Evolutionary conservation across 2,113 vertebrate genomes (phyloP), one percentile per base, ranked within the genome.

Genomic region (Nicator chloris): DNA sequence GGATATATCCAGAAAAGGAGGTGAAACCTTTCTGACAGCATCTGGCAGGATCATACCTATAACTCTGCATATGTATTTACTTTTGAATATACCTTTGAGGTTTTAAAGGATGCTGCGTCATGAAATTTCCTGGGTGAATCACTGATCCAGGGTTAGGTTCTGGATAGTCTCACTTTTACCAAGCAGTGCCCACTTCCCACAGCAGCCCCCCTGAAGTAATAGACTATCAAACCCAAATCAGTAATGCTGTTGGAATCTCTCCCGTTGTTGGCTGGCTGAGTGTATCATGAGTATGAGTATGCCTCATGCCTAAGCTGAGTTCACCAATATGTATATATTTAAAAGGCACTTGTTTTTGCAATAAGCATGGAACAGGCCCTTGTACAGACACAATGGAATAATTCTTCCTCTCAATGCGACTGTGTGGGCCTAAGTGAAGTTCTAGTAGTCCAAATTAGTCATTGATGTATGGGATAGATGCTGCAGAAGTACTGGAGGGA

Each of bases 401-500:
- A 76, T 90, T 90, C 60, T 66, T 94, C 59, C n/a, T 80, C 33
- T n/a, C 17, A 69, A 11, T 49, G 28, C 0, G 7, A n/a, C 27
- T 54, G 17, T 35, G 24, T 39, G 45, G 57, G 75, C 61, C 50
- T 70, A 87, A 89, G 84, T 90, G 91, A 89, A 92, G 66, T 87
- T 82, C 9, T 1, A 89, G 70, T 27, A 61, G 33, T 66, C 68
- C 85, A 91, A 91, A 95, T 69, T 61, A 82, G 81, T 76, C 86
- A 77, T 16, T 95, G 93, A 95, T 87, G 22, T 72, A 77, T 95
- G 78, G 71, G 69, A 88, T 22, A 50, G 91, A 65, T 70, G 66
- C 86, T 87, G 54, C 59, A 50, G 31, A 72, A 79, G 66, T 89
- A 87, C 93, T 95, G 89, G 54, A 93, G 95, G 95, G 81, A 91